Percentiles rank a stretch among this genome's conserved stretches.
These are phyloP conservation scores for Aphelenchoides besseyi DNA, from an alignment of 1,140 invertebrate species.

Conservation along the genomic window DNA sequence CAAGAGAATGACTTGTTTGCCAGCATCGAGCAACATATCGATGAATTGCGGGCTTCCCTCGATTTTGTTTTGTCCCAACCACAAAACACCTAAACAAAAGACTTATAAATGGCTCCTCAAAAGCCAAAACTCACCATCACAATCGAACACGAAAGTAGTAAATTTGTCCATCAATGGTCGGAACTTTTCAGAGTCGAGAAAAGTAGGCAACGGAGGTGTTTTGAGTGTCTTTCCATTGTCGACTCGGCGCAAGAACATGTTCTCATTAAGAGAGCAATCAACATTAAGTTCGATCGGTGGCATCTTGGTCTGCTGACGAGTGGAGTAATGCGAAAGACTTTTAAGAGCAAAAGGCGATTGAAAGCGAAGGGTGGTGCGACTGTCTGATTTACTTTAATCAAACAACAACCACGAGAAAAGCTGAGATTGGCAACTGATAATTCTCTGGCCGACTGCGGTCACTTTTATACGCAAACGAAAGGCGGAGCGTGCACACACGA, in stretches of 20 bases:
- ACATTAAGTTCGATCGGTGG: conserved; percentile 15
- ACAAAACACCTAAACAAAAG: conserved; percentile 53
- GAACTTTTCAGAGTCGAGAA: conserved; percentile 39
- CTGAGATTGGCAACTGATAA: conserved; percentile 1
- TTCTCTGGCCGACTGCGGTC: too few relatives aligned
- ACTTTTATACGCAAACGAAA: not conserved
- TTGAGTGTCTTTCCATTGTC: conserved; percentile 8
- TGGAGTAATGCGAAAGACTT: not conserved
- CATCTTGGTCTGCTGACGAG: conserved; percentile 17
- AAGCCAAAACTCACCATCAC: conserved; percentile 48
- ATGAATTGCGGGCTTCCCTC: conserved; percentile 52
- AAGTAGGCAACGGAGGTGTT: conserved; percentile 26
- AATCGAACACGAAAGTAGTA: conserved; percentile 62
- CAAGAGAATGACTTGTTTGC: conserved; percentile 56
- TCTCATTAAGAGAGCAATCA: not conserved
- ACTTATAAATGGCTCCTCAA: not conserved
- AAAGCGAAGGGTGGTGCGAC: too few relatives aligned
- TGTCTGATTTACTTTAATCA: too few relatives aligned
- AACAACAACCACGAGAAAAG: too few relatives aligned
- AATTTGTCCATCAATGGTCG: conserved; percentile 41
- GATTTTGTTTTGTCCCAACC: conserved; percentile 55
- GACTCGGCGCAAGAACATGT: not conserved
- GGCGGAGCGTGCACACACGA: too few relatives aligned
- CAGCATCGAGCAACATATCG: conserved; percentile 38
- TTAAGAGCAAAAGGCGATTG: too few relatives aligned